Percentiles rank a stretch among this genome's conserved stretches.
Evolutionary conservation across 2,797 vertebrate species (phyloP).

Genomic region (Coranthus polyacanthus): DNA sequence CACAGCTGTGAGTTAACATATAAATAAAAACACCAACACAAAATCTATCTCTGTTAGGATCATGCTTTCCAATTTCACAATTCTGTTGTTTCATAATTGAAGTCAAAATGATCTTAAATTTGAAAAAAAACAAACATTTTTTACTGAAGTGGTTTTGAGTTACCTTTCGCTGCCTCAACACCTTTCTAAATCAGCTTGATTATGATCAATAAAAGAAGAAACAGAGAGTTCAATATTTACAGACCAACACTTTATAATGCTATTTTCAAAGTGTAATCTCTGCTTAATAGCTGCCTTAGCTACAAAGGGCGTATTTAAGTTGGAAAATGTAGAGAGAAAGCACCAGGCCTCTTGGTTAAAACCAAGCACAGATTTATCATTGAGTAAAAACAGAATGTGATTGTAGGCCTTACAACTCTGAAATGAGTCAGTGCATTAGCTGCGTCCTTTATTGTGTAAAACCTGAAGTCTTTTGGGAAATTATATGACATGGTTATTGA

Average conservation of each 20-base stretch:
- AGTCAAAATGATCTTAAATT: too few relatives aligned
- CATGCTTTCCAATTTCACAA: slow-evolving; percentile 39
- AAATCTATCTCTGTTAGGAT: slow-evolving; percentile 31
- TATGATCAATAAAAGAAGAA: too few relatives aligned
- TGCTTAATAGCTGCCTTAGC: neutral
- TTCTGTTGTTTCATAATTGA: slow-evolving; percentile 34
- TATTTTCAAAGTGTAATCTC: neutral
- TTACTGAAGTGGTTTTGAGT: too few relatives aligned
- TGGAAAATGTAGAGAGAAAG: neutral
- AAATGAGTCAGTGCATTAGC: slow-evolving; percentile 11
- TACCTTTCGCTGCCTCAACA: too few relatives aligned
- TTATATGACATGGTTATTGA: slow-evolving; percentile 47
- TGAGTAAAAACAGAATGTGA: neutral
- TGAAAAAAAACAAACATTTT: too few relatives aligned
- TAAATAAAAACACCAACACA: slow-evolving; percentile 37
- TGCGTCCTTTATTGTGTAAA: slow-evolving; percentile 44
- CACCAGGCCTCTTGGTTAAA: neutral
- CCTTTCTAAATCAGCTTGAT: too few relatives aligned
- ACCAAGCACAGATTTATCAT: neutral
- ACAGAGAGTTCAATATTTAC: too few relatives aligned
- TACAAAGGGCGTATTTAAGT: neutral
- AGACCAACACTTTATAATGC: neutral
- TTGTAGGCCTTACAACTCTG: neutral
- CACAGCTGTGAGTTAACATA: slow-evolving; percentile 47
- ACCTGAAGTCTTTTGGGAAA: slow-evolving; percentile 25